Evolutionary conservation across 2,888 invertebrate species (phyloP), one percentile per base, ranked within the genome.

Genomic region (Harpalus rufipes): DNA sequence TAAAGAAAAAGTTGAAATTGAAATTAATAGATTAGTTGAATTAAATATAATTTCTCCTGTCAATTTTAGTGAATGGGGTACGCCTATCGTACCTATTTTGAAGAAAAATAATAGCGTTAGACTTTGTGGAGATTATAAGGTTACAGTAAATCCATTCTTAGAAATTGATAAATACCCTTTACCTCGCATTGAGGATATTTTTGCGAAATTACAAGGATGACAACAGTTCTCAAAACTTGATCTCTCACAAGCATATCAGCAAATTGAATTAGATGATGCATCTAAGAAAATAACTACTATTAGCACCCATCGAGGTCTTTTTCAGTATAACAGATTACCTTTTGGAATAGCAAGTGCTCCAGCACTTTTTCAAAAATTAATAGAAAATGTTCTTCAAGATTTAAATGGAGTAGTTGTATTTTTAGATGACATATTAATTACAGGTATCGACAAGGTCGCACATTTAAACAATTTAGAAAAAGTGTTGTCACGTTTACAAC

Each of bases 371-470:
- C 88, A 89, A 86, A 85, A 86, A 58, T 51, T 88, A 0, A 89
- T 89, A 87, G 87, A 88, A 82, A 85, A 85, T 0, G 59, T 88
- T 1, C 25, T 88, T 3, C 18, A 85, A 18, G 87, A 86, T 0
- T 85, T 88, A 44, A 86, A 87, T 0, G 87, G 87, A 0, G 87
- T 88, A 0, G 86, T 85, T 1, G 86, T 86, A 1, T 88, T 87
- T 87, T 74, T 88, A 1, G 88, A 89, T 81, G 89, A 89, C 63
- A 86, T 89, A 2, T 87, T 89, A 7, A 72, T 87, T 12, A 85
- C 86, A 0, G 86, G 85, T 14, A 56, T 56, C 56, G 65, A 85
- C 74, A 32, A 18, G 39, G 14, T 14, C 6, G 85, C 84, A 56
- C 85, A 86, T 82, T 59, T 59, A 59, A 59, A 59, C 6, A 59